Conservation (phyloP, 2,797 vertebrate genomes). For the Chelon labrosus region DNA sequence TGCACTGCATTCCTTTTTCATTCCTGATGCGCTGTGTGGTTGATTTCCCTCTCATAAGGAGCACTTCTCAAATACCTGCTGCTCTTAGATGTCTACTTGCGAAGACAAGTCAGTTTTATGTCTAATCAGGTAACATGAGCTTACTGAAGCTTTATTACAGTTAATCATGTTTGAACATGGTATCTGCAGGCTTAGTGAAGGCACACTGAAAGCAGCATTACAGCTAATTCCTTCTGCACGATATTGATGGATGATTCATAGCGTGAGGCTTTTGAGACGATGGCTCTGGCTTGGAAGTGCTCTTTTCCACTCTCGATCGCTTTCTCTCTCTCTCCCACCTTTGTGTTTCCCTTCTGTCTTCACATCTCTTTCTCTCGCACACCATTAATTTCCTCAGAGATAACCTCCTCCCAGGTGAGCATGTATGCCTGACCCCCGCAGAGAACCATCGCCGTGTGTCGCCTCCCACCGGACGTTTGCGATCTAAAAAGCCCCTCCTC, state of each 20-base stretch:
- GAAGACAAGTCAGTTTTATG: constrained; percentile 26
- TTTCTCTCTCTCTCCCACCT: constrained; percentile 2
- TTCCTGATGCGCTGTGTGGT: constrained; percentile 16
- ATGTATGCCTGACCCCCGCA: constrained; percentile 40
- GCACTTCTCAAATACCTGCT: constrained; percentile 39
- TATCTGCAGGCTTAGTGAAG: constrained; percentile 56
- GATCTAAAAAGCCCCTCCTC: neutral
- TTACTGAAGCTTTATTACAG: constrained; percentile 62
- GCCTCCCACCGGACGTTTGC: constrained; percentile 9
- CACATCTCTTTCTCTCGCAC: constrained; percentile 3
- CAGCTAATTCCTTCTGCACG: constrained; percentile 52
- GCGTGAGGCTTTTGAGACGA: constrained; percentile 15
- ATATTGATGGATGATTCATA: constrained; percentile 59
- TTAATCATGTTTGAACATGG: constrained; percentile 64
- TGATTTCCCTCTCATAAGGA: constrained; percentile 17
- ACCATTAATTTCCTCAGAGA: constrained; percentile 53
- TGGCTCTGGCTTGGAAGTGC: constrained; percentile 19
- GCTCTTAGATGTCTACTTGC: constrained; percentile 31
- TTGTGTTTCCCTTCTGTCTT: neutral
- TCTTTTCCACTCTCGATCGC: neutral
- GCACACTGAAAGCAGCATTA: constrained; percentile 53
- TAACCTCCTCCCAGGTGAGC: constrained; percentile 55
- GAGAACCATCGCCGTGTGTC: constrained; percentile 23
- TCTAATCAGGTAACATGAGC: constrained; percentile 58
- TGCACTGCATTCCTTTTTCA: constrained; percentile 20